Conservation (phyloP, 2,113 vertebrate species). For the Pelecanus crispus region DNA sequence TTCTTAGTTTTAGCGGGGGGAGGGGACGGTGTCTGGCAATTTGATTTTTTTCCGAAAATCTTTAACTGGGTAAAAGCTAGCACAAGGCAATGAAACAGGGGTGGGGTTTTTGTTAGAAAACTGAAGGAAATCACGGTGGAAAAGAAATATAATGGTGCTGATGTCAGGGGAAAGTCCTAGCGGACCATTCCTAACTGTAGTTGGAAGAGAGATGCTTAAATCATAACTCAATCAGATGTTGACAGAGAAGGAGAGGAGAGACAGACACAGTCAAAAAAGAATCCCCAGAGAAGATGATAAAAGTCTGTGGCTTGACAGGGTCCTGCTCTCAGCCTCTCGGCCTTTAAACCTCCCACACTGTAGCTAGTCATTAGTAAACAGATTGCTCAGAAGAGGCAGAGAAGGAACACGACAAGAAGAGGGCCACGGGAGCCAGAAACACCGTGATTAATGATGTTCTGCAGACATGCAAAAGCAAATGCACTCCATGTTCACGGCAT, state of each 20-base stretch:
- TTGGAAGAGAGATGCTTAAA: background rate
- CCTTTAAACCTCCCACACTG: background rate
- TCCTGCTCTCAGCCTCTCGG: background rate
- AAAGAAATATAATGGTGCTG: background rate
- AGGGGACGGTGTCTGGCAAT: too few relatives aligned
- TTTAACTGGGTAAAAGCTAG: background rate
- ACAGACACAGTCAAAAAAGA: background rate
- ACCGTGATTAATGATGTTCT: slow-evolving; percentile 28
- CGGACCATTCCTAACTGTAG: background rate
- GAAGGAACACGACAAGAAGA: background rate
- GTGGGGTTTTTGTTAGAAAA: background rate
- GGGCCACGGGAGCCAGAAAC: slow-evolving; percentile 4
- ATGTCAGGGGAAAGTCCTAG: background rate
- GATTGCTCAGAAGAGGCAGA: slow-evolving; percentile 5
- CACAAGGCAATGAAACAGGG: background rate
- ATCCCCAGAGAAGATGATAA: background rate
- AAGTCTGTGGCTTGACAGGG: background rate
- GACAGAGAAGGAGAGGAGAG: background rate
- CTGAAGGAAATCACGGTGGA: background rate
- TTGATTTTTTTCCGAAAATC: background rate
- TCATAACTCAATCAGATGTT: background rate
- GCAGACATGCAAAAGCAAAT: slow-evolving; percentile 15
- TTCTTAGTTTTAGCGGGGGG: background rate
- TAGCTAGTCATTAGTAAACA: background rate
- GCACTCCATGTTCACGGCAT: background rate